Base-by-base conservation (phyloP, 2,888 invertebrate species). In the Drosophila mercatorum region DNA sequence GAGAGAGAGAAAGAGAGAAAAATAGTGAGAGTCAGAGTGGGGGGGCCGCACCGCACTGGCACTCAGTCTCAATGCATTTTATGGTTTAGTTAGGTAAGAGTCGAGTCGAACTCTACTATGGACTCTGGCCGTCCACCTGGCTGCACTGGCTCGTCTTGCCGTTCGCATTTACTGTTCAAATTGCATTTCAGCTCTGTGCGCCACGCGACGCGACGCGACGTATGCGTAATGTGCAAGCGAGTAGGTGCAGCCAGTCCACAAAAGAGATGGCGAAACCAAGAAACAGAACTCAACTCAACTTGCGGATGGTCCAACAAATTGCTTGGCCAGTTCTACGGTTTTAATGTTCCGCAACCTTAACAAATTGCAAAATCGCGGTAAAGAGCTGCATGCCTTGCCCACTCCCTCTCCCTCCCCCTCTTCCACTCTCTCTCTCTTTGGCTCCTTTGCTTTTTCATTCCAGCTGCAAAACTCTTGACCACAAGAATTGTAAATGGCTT, bases 141-240 rank as follows among this genome's bases (percentile, higher is more conserved):
- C 38, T 12, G 11, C 10, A 31, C 28, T 44, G n/a, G 57, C 41
- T 46, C 68, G 46, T 71, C 57, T 71, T 62, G 64, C 58, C 72
- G 47, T 68, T 78, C 61, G 58, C 79, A 75, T 41, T 74, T 74
- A 17, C 75, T 58, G 75, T 61, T 74, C 61, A 62, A 79, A 76
- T 76, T 75, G 80, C 75, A 68, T 79, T 76, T 65, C 64, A 65
- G 46, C 55, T 46, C 12, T 40, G 52, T 62, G 49, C 10, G 53
- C 68, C 63, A 69, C 81, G 58, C 74, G 67, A 73, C 81, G 58
- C 74, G 67, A 73, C 81, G 83, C 74, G 65, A 73, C 81, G 83
- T 83, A 86, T 86, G 72, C 83, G 83, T 81, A 81, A 83, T 78
- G 66, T 47, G 59, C 62, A 68, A 44, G 65, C 56, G n/a, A n/a